Conservation (phyloP, 2,797 vertebrate species). For the Notamacropus eugenii region DNA sequence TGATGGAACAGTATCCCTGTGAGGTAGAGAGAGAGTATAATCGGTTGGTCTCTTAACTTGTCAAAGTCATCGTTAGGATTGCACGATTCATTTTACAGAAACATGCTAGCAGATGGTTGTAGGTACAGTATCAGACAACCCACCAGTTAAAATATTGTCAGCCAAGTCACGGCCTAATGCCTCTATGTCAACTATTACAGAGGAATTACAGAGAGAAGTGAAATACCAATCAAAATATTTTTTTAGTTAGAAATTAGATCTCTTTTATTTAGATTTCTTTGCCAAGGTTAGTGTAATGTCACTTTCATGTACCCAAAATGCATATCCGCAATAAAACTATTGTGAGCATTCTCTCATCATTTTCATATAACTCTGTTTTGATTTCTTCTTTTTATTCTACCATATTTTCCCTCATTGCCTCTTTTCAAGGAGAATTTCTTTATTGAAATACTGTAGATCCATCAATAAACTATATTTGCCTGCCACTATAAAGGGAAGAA, state of each 20-base stretch:
- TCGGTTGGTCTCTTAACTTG: not conserved
- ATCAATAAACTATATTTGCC: not conserved
- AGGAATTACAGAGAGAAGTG: constrained; percentile 11
- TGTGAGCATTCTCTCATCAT: not conserved
- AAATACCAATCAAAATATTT: not conserved
- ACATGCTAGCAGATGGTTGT: not conserved
- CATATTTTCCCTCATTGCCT: not conserved
- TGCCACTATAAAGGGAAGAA: not conserved
- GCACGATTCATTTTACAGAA: not conserved
- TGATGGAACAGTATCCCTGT: not conserved
- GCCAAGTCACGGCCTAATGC: not conserved
- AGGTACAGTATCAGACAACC: not conserved
- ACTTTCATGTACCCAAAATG: not conserved
- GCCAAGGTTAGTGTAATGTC: not conserved
- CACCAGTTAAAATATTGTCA: not conserved
- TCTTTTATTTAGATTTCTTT: constrained; percentile 37
- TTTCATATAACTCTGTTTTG: not conserved
- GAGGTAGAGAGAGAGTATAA: not conserved
- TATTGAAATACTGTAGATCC: not conserved
- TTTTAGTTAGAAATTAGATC: constrained; percentile 15
- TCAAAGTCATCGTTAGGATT: not conserved
- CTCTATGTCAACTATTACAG: not conserved
- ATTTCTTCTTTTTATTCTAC: not conserved
- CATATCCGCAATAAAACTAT: not conserved
- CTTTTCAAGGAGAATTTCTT: constrained; percentile 2